phyloP scores from a whole-genome alignment of 2,797 vertebrate species.

The Falco berigora region DNA sequence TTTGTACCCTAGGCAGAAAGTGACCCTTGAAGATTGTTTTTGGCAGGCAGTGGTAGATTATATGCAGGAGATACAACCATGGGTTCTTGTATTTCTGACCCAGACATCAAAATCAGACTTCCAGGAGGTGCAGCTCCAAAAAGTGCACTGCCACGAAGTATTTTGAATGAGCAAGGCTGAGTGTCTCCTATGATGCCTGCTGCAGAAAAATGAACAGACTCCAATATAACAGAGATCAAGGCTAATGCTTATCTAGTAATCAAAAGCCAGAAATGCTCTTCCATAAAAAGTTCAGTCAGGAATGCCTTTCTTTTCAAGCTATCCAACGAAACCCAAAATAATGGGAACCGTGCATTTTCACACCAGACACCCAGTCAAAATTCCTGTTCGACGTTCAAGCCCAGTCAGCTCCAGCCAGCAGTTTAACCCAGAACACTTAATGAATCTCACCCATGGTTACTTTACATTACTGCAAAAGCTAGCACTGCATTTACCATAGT shows the following conservation, averaged over 20 bases:
- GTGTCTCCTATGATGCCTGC: neutral
- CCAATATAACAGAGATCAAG: neutral
- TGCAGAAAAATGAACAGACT: neutral
- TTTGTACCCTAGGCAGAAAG: neutral
- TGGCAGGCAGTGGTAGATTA: neutral
- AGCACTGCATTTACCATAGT: rapidly evolving
- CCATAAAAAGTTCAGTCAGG: neutral
- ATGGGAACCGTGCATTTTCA: neutral
- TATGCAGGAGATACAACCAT: neutral
- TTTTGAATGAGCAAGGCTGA: neutral
- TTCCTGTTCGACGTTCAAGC: neutral
- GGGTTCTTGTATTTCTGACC: neutral
- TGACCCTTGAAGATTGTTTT: neutral
- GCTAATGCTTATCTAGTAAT: neutral
- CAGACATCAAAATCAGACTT: neutral
- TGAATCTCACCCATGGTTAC: neutral
- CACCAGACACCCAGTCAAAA: neutral
- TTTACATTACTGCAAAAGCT: neutral
- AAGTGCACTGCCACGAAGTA: neutral
- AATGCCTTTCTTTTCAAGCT: neutral
- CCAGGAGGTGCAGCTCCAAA: neutral
- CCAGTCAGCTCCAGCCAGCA: neutral
- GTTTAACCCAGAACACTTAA: neutral
- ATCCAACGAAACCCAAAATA: neutral
- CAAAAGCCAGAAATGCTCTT: neutral